Conservation (phyloP, 2,113 vertebrate species). For the Maylandia zebra region DNA sequence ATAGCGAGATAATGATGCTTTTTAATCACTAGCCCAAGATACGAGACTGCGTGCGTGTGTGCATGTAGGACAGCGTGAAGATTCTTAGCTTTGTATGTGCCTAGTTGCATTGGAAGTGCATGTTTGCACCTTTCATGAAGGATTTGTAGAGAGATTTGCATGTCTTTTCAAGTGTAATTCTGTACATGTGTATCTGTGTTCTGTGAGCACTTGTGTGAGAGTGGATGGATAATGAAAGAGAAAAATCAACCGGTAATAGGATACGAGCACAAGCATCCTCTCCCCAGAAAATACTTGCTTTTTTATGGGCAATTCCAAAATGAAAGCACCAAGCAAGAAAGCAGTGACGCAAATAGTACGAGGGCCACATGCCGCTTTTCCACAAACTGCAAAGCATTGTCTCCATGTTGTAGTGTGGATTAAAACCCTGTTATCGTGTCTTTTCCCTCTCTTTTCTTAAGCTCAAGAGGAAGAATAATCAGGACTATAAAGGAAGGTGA, state of each 20-base stretch:
- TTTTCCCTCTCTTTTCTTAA: neutral
- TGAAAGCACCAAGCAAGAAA: conserved; percentile 4
- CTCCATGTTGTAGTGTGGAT: neutral
- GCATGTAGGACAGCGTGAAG: neutral
- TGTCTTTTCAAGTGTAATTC: neutral
- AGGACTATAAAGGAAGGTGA: neutral
- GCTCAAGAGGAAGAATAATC: neutral
- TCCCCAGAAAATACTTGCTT: neutral
- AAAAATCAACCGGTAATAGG: neutral
- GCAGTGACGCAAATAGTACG: neutral
- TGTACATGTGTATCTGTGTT: neutral
- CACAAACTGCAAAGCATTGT: neutral
- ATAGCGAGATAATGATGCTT: conserved; percentile 29
- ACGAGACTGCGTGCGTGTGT: neutral
- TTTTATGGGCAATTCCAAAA: conserved; percentile 16
- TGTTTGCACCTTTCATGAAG: neutral
- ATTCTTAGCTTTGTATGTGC: neutral
- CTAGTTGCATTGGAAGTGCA: neutral
- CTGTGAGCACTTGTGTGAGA: neutral
- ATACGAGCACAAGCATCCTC: neutral
- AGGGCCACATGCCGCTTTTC: neutral
- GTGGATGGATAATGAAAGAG: neutral
- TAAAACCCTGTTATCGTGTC: neutral
- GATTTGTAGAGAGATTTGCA: neutral
- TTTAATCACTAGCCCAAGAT: conserved; percentile 34